Conservation (phyloP, 2,797 vertebrate species). For the Poeciliopsis gracilis region DNA sequence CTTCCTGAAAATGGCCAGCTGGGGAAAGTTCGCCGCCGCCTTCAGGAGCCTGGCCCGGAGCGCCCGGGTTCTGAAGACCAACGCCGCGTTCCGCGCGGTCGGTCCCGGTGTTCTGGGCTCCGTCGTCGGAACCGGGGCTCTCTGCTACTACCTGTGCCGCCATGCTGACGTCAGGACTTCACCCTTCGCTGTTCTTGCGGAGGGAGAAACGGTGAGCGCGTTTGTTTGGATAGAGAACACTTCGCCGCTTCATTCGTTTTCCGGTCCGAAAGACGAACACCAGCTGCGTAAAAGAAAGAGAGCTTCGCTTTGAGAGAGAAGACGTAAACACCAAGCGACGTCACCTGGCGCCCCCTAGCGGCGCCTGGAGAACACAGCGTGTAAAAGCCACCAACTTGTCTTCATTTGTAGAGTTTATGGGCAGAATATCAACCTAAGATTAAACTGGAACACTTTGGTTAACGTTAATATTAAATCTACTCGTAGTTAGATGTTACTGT, state of each 20-base stretch:
- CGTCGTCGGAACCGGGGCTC: constrained; percentile 52
- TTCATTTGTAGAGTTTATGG: background rate
- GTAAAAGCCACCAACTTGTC: background rate
- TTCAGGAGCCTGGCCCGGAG: constrained; percentile 42
- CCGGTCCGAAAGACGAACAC: background rate
- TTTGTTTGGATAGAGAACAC: background rate
- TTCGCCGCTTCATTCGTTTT: background rate
- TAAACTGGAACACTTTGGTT: background rate
- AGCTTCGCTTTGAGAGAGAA: background rate
- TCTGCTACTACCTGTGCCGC: constrained; percentile 48
- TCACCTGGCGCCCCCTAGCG: constrained; percentile 14
- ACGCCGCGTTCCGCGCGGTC: constrained; percentile 28
- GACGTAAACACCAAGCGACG: background rate
- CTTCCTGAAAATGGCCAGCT: constrained; percentile 75
- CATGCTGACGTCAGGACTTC: constrained; percentile 29
- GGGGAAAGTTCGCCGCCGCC: constrained; percentile 55
- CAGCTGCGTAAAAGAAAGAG: background rate
- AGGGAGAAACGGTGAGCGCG: constrained; percentile 66
- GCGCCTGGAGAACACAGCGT: background rate
- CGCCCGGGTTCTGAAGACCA: constrained; percentile 25
- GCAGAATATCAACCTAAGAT: background rate
- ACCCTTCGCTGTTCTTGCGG: constrained; percentile 68
- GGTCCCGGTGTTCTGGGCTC: constrained; percentile 60
- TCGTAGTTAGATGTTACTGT: background rate
- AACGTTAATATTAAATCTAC: background rate